Evolutionary conservation across 1,140 invertebrate species (phyloP).

Genomic region (Drosophila pseudoananassae): DNA sequence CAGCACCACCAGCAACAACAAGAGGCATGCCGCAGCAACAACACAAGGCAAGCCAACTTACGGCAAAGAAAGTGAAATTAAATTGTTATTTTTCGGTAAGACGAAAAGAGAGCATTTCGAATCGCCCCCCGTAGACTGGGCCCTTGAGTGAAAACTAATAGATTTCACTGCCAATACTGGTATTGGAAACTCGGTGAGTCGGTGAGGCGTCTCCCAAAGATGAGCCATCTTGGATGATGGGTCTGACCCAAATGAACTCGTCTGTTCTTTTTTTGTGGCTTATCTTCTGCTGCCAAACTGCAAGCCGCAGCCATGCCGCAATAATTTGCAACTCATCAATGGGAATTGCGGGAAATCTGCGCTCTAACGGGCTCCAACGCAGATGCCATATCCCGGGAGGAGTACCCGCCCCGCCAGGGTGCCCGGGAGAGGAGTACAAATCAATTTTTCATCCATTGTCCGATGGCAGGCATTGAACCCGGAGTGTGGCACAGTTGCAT

Average conservation of each 20-base stretch:
- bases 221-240: not conserved
- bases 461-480: conserved; percentile 37
- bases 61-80: conserved; percentile 77
- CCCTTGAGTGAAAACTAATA: conserved; percentile 2
- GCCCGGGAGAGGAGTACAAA: conserved; percentile 11
- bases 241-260: conserved; percentile 2
- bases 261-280: not conserved
- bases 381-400: not conserved
- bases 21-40: conserved; percentile 42
- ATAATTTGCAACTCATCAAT: conserved; percentile 36
- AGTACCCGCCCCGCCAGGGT: conserved; percentile 1
- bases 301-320: conserved; percentile 5
- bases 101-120: conserved; percentile 36
- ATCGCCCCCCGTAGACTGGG: conserved; percentile 1
- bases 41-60: conserved; percentile 31
- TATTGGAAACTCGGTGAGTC: no score
- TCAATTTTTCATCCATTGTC: conserved; percentile 40
- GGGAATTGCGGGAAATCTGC: conserved; percentile 34
- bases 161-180: not conserved
- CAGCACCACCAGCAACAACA: conserved; percentile 22
- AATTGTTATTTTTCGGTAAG: conserved; percentile 52
- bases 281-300: not conserved
- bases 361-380: conserved; percentile 2
- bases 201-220: not conserved
- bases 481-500: not conserved